Evolutionary conservation across 2,113 vertebrate genomes (phyloP).

Genomic region (Silurus glanis): DNA sequence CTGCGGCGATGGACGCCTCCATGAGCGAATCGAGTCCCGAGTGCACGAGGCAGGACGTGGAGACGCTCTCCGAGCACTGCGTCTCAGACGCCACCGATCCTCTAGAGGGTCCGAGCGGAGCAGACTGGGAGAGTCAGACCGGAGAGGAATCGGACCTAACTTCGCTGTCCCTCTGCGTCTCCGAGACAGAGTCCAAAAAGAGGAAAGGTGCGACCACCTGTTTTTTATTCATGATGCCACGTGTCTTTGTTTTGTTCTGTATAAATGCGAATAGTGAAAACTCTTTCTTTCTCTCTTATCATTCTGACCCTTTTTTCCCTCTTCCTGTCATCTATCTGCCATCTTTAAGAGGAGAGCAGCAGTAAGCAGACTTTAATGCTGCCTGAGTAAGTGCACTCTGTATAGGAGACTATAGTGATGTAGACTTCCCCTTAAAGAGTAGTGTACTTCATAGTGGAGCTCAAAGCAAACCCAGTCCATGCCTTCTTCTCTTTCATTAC

Average conservation of each 20-base stretch:
- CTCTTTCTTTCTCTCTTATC: conserved; percentile 22
- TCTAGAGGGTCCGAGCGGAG: conserved; percentile 62
- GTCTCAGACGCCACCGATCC: conserved; percentile 46
- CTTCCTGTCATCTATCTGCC: conserved; percentile 61
- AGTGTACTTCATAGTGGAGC: not conserved
- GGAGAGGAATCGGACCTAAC: conserved; percentile 75
- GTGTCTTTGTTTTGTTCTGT: conserved; percentile 16
- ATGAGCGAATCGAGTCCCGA: conserved; percentile 63
- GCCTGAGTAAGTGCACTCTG: conserved; percentile 84
- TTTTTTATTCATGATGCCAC: not conserved
- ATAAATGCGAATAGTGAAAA: conserved; percentile 31
- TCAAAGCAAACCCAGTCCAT: not conserved
- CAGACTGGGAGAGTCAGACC: conserved; percentile 75
- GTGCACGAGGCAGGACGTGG: conserved; percentile 31
- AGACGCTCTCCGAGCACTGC: conserved; percentile 21
- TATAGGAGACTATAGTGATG: conserved; percentile 45
- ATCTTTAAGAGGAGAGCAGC: conserved; percentile 82
- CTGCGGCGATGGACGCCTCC: conserved; percentile 85
- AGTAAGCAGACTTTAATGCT: conserved; percentile 77
- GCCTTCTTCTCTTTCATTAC: not conserved
- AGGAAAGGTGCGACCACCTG: conserved; percentile 78
- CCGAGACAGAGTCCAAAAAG: conserved; percentile 84
- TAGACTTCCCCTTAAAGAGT: conserved; percentile 38
- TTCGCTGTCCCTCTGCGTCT: conserved; percentile 87
- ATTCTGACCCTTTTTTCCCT: conserved; percentile 37